phyloP scores from a whole-genome alignment of 2,888 invertebrate genomes.

The Agonopterix subpropinquella region DNA sequence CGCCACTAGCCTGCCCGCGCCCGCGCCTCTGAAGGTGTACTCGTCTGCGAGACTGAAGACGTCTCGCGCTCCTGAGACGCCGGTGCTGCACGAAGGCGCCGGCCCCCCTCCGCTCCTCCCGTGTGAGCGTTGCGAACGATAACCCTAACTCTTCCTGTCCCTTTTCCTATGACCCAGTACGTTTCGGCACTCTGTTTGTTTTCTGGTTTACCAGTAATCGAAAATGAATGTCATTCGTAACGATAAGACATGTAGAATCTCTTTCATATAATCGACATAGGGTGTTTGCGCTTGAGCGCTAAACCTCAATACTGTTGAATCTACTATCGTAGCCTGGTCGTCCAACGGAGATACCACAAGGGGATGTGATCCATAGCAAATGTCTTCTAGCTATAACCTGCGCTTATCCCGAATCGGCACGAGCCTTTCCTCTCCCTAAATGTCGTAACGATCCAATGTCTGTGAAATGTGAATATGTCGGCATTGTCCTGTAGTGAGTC shows the following conservation, averaged over 20 bases:
- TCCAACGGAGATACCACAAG: too few species aligned
- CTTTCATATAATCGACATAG: constrained; percentile 1
- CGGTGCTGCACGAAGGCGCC: neutral
- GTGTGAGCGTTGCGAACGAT: neutral
- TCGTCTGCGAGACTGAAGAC: neutral
- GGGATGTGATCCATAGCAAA: neutral
- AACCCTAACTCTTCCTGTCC: constrained; percentile 3
- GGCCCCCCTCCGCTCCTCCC: neutral
- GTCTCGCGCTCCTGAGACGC: neutral
- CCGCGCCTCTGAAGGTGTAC: constrained; percentile 3
- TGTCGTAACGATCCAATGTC: neutral
- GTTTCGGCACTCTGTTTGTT: neutral
- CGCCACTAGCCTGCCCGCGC: constrained; percentile 42
- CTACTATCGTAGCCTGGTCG: too few species aligned
- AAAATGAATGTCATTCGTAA: constrained; percentile 1
- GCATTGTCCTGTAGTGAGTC: neutral
- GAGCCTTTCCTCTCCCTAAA: neutral
- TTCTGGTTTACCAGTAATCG: neutral
- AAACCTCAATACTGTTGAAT: neutral
- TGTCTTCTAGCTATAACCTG: neutral
- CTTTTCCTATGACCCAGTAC: constrained; percentile 1
- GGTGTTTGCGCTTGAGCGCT: constrained; percentile 8
- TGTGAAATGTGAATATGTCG: neutral
- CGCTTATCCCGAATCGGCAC: neutral
- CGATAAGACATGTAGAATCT: neutral